These are phyloP conservation scores for Oscheius onirici DNA, from an alignment of 2,888 invertebrate genomes.

Conservation along the genomic window DNA sequence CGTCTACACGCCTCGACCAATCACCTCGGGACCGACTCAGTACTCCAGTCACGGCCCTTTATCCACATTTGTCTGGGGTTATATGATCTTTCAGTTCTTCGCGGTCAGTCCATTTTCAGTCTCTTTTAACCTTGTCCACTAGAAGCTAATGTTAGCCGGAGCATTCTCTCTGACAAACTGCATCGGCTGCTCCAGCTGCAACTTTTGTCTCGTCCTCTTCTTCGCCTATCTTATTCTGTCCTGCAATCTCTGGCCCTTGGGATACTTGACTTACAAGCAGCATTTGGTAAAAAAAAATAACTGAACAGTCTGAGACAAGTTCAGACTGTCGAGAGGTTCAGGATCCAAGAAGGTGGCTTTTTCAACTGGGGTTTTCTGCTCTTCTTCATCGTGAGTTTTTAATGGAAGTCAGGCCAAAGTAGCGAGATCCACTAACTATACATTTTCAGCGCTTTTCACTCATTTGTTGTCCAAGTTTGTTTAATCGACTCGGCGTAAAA, in stretches of 20 bases:
- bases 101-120: not conserved
- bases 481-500: no score
- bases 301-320: not conserved
- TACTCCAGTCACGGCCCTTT: conserved; percentile 9
- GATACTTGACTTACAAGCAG: conserved; percentile 10
- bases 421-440: no score
- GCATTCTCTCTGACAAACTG: not conserved
- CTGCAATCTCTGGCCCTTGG: conserved; percentile 18
- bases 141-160: conserved; percentile 20
- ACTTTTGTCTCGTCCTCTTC: conserved; percentile 4
- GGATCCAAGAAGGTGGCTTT: not conserved
- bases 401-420: no score
- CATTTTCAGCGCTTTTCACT: no score
- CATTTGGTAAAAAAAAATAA: not conserved
- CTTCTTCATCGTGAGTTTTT: conserved; percentile 1
- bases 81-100: conserved; percentile 18
- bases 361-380: conserved; percentile 18
- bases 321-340: not conserved
- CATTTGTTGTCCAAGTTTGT: no score
- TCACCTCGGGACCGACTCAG: conserved; percentile 11
- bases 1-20: not conserved
- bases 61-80: conserved; percentile 21
- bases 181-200: conserved; percentile 1
- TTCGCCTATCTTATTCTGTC: conserved; percentile 13
- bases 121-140: not conserved